These are phyloP conservation scores for Blastobasis lacticolella DNA, from an alignment of 2,888 invertebrate species.

Conservation along the genomic window DNA sequence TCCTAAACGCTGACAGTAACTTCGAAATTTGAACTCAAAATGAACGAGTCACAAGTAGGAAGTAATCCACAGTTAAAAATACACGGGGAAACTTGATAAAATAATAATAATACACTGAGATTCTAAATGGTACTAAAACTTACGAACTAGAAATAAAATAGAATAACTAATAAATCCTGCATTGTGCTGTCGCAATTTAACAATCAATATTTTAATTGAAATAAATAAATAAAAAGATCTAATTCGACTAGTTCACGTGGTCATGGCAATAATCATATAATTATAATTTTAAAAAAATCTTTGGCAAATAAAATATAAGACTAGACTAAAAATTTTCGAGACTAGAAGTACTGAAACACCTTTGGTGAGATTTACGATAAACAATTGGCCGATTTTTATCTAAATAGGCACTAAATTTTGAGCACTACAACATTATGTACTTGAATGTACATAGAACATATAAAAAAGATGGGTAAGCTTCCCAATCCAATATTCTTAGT, in stretches of 20 bases:
- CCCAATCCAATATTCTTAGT: too few relatives aligned
- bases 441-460: too few relatives aligned
- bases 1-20: too few relatives aligned
- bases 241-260: slow-evolving; percentile 58
- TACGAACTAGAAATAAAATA: slow-evolving; percentile 19
- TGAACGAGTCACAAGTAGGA: too few relatives aligned
- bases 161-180: slow-evolving; percentile 31
- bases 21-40: too few relatives aligned
- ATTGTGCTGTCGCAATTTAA: slow-evolving; percentile 27
- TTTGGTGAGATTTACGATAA: slow-evolving; percentile 25
- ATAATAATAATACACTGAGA: slow-evolving; percentile 41
- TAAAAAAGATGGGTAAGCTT: too few relatives aligned
- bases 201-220: not conserved
- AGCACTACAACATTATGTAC: slow-evolving; percentile 17
- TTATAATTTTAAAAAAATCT: slow-evolving; percentile 29
- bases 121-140: slow-evolving; percentile 43
- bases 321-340: slow-evolving; percentile 34
- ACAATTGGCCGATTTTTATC: too few relatives aligned
- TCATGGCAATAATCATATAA: slow-evolving; percentile 23
- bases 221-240: slow-evolving; percentile 12
- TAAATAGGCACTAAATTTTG: slow-evolving; percentile 16
- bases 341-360: slow-evolving; percentile 35
- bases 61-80: too few relatives aligned
- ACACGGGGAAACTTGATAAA: slow-evolving; percentile 7
- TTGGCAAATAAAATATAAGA: slow-evolving; percentile 38